Conservation (phyloP, 2,888 invertebrate genomes). For the Microdon myrmicae region DNA sequence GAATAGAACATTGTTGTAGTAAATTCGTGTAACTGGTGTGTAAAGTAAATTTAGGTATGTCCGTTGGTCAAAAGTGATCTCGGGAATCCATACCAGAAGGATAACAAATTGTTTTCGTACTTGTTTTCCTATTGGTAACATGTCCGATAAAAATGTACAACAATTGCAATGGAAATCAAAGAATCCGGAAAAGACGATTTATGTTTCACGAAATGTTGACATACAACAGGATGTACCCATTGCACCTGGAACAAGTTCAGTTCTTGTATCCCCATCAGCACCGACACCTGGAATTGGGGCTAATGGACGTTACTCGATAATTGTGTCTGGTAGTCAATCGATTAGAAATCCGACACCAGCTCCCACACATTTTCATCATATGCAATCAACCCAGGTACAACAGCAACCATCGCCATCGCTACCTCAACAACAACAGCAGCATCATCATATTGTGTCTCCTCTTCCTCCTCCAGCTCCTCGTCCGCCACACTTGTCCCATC, state of each 20-base stretch:
- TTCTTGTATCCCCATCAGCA: constrained; percentile 61
- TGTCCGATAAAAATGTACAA: constrained; percentile 66
- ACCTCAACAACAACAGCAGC: constrained; percentile 21
- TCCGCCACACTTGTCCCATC: constrained; percentile 11
- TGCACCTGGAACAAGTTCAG: constrained; percentile 54
- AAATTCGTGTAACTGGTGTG: constrained; percentile 11
- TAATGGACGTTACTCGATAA: constrained; percentile 46
- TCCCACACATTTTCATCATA: constrained; percentile 37
- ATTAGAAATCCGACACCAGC: constrained; percentile 30
- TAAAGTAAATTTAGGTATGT: constrained; percentile 37
- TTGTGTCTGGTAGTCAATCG: constrained; percentile 27
- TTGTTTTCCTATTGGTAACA: constrained; percentile 55
- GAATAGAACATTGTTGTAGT: constrained; percentile 15
- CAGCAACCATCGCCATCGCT: constrained; percentile 14
- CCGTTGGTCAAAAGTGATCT: constrained; percentile 36
- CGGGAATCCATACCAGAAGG: constrained; percentile 15
- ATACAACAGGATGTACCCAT: constrained; percentile 46
- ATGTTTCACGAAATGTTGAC: constrained; percentile 39
- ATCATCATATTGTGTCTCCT: constrained; percentile 17
- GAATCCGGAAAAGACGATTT: constrained; percentile 51
- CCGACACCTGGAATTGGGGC: constrained; percentile 41
- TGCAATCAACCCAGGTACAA: constrained; percentile 8
- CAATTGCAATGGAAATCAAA: constrained; percentile 62
- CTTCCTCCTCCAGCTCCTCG: constrained; percentile 25
- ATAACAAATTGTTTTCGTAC: constrained; percentile 47